Base-by-base conservation (phyloP, 2,797 vertebrate species). In the Buphagus erythrorhynchus region DNA sequence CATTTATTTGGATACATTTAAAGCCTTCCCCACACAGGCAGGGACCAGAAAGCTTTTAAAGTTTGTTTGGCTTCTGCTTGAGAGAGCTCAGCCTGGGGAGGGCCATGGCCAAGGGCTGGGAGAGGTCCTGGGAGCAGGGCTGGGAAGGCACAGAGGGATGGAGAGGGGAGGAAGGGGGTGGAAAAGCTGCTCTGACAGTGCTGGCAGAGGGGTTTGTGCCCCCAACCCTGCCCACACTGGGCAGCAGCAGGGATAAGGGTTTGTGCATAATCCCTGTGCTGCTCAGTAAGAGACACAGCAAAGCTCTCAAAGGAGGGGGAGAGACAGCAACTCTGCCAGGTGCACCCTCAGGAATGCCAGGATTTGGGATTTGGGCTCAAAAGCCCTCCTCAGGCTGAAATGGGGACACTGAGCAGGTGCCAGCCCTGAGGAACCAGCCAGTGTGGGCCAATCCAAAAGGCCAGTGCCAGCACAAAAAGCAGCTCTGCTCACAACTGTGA, bases 11-110 rank as follows among this genome's bases (percentile, higher is more conserved):
- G 10, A 46, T 57, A 24, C 61, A 61, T 83, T 92, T 88, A 76
- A 88, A 92, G 58, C 49, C 2, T 65, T 86, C 65, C 69, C 59
- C 69, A 38, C 5, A 5, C 59, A 74, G 92, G 21, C 55, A 31
- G 49, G 59, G 68, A 95, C 0, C 1, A 24, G 67, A 88, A 88
- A 94, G 84, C 72, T 86, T 92, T 93, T 91, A 72, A 84, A 75
- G 63, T 82, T 74, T 48, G 16, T 69, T 83, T 76, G 90, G 75
- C 42, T 94, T 95, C 75, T 93, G 84, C 92, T 78, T 43, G 72
- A 81, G 65, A 40, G 89, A 82, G 36, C 63, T 65, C 38, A 42
- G 36, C 9, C 29, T 62, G 71, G 74, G 46, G n/a, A 84, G 48
- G 21, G 67, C 49, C 49, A 3, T 0, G 48, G 67, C n/a, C 48